phyloP scores from a whole-genome alignment of 2,797 vertebrate genomes.

The Poecilia picta region DNA sequence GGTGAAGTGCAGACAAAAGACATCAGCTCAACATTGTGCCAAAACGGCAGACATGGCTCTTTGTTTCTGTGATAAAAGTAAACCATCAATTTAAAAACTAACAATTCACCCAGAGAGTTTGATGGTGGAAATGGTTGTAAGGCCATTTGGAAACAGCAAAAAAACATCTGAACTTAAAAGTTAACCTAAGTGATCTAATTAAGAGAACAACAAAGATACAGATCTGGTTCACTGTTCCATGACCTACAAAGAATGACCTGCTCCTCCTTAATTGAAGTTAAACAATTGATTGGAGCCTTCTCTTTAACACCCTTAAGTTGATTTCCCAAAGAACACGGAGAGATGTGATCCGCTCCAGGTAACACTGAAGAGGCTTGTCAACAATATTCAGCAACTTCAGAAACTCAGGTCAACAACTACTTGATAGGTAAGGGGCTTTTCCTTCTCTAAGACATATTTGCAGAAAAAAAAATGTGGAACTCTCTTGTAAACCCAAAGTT shows the following conservation, averaged over 20 bases:
- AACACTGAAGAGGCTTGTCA: background rate
- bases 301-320: background rate
- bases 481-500: background rate
- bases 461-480: background rate
- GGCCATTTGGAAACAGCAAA: background rate
- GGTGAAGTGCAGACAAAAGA: background rate
- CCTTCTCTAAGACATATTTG: background rate
- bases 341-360: background rate
- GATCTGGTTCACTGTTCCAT: background rate
- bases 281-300: background rate
- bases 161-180: background rate
- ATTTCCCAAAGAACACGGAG: background rate
- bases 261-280: background rate
- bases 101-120: background rate
- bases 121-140: background rate
- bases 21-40: background rate
- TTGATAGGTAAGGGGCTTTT: background rate
- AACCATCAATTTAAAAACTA: background rate
- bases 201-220: background rate
- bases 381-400: background rate
- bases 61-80: background rate
- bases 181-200: background rate
- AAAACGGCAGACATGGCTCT: background rate
- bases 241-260: background rate
- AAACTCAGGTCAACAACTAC: background rate